Evolutionary conservation across 2,113 vertebrate genomes (phyloP).

Genomic region (Azemiops feae): DNA sequence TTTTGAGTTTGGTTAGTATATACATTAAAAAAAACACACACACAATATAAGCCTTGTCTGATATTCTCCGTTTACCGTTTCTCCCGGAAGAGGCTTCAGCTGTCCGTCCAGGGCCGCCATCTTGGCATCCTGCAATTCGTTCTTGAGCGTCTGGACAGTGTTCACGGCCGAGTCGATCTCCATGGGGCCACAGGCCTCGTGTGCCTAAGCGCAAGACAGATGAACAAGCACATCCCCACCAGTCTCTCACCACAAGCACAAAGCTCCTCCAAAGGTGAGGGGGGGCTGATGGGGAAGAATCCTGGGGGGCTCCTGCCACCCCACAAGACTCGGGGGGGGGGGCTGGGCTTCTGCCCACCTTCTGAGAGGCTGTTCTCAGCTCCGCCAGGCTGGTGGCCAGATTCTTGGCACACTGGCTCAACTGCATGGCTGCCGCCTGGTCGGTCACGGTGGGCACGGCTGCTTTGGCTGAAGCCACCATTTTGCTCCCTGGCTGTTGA

Average conservation of each 20-base stretch:
- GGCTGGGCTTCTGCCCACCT: conserved; percentile 64
- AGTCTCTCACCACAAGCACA: neutral
- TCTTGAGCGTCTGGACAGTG: conserved; percentile 90
- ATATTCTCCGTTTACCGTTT: conserved; percentile 78
- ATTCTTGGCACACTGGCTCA: conserved; percentile 97
- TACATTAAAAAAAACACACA: neutral
- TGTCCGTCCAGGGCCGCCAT: conserved; percentile 88
- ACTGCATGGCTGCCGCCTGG: conserved; percentile 96
- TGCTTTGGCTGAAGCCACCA: conserved; percentile 95
- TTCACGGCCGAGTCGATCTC: conserved; percentile 96
- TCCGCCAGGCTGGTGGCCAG: conserved; percentile 95
- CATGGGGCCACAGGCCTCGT: conserved; percentile 96
- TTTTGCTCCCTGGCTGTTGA: conserved; percentile 91
- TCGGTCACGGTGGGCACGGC: conserved; percentile 93
- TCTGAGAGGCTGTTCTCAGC: conserved; percentile 90
- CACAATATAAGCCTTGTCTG: neutral
- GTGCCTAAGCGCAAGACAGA: conserved; percentile 76
- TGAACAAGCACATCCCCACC: neutral
- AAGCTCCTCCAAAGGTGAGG: neutral
- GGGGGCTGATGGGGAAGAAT: neutral
- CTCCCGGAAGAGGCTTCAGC: conserved; percentile 94
- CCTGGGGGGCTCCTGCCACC: neutral
- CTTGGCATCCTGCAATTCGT: conserved; percentile 94
- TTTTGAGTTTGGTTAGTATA: neutral
- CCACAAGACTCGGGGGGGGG: too few relatives aligned